Base-by-base conservation (phyloP, 2,888 invertebrate species). In the Lasioglossum morio region DNA sequence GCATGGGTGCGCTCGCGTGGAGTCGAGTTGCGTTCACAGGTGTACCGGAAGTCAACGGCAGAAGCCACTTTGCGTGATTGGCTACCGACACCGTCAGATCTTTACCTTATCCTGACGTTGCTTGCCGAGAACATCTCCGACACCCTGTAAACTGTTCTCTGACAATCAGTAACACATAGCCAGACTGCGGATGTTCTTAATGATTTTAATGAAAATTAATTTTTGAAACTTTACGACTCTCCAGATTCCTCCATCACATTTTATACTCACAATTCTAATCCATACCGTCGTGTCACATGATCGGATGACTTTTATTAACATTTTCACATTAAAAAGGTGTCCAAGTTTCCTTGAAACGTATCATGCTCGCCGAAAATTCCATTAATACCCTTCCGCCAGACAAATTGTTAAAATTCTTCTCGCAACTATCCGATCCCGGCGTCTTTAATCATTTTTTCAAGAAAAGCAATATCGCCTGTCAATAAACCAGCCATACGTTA, bases 41-140 rank as follows among this genome's bases (percentile, higher is more conserved):
- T 63, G 46, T 19, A 73, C 85, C 74, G 80, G 72, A 86, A 83
- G 89, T 79, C 79, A 80, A 84, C 87, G 89, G 82, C 87, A 81
- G 88, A 89, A 78, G 90, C 90, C 90, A 92, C 93, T 93, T 92
- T 91, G 91, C 91, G 89, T 92, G 93, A 93, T 93, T 92, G 91
- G 91, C 87, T 91, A 83, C 90, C 86, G 87, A 89, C 72, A 90
- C 89, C 85, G 88, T 88, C 89, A 88, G 87, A 84, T 89, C 83
- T 92, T 88, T 84, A 90, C 88, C 89, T 89, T 14, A 14, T 27
- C 60, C 57, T 77, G 82, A 75, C 72, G 43, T 48, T 60, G 73
- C 81, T 78, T 75, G 77, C 72, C 76, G 43, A 84, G 80, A 82
- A 60, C 83, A 85, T 76, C 60, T 27, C 37, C 34, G 77, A 77